Base-by-base conservation (phyloP, 2,797 vertebrate species). In the Semaprochilodus insignis region DNA sequence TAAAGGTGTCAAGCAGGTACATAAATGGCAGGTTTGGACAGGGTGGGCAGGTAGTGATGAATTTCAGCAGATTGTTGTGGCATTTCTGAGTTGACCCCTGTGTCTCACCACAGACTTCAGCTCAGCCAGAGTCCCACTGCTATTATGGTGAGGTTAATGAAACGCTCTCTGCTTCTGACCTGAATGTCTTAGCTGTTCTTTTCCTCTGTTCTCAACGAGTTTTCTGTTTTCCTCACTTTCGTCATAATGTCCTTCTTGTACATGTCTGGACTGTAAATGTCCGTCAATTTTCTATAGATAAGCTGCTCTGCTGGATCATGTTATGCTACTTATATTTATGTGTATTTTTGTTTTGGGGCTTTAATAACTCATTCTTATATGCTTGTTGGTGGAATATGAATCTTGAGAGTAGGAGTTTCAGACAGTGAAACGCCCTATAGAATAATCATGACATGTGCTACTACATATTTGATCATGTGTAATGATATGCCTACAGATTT, bases 101-200 rank as follows among this genome's bases (percentile, higher is more conserved):
- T 55, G 19, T 78, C 75, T 66, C 25, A 52, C 11, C 31, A 51
- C 23, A 36, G 60, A 72, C 62, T 82, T 82, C 16, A 16, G 67
- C 74, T 83, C 67, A 48, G 69, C 59, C 69, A 59, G 57, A 54
- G 44, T 72, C 60, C 55, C 81, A 62, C 23, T 51, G 54, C 55
- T 75, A 31, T 73, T 77, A 57, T 78, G 70, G 78, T 57, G 31
- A 81, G 70, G 82, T 57, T 84, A 73, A 83, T 81, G 71, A 76
- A 78, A 79, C 70, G 52, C 48, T 74, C 31, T 59, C 31, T 52
- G 11, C 52, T 21, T 75, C 76, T 23, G 60, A 82, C 72, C 55
- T 80, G 13, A 73, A 65, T 65, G 19, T 34, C 21, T 74, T 66
- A 66, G 44, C 66, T 76, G 27, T 17, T 25, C n/a, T 14, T 63